Percentiles rank a stretch among this genome's conserved stretches.
Conservation (phyloP, 2,888 invertebrate genomes). For the Brachynemurus nebulosus region DNA sequence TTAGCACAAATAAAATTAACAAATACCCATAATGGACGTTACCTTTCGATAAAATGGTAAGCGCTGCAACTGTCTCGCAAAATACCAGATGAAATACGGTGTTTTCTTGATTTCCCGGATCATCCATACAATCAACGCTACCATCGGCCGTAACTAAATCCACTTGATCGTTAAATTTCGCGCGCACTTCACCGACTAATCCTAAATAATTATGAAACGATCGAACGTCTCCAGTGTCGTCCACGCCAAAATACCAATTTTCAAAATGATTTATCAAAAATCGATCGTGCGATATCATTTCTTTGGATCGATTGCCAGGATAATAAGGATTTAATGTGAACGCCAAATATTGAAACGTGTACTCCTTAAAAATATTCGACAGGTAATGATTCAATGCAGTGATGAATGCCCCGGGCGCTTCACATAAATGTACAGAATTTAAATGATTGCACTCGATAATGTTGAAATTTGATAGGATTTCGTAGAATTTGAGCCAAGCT, state of each 20-base stretch:
- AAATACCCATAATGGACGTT: no score
- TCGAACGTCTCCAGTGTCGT: constrained; percentile 77
- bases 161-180: constrained; percentile 36
- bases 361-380: constrained; percentile 36
- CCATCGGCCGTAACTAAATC: constrained; percentile 83
- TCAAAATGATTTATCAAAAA: constrained; percentile 62
- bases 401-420: constrained; percentile 94
- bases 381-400: constrained; percentile 80
- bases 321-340: constrained; percentile 84
- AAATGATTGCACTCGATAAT: constrained; percentile 40
- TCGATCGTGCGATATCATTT: constrained; percentile 71
- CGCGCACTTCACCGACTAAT: constrained; percentile 37
- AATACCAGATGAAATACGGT: constrained; percentile 65
- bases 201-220: constrained; percentile 49
- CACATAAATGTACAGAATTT: constrained; percentile 79
- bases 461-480: constrained; percentile 50
- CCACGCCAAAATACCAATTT: constrained; percentile 77
- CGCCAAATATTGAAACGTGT: constrained; percentile 74
- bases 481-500: constrained; percentile 93
- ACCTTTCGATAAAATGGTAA: constrained; percentile 51
- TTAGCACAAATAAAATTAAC: no score
- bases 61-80: constrained; percentile 68
- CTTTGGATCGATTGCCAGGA: constrained; percentile 62
- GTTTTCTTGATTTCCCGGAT: constrained; percentile 78
- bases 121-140: constrained; percentile 73